phyloP scores from a whole-genome alignment of 2,888 invertebrate genomes.

The Teinopalpus imperialis region DNA sequence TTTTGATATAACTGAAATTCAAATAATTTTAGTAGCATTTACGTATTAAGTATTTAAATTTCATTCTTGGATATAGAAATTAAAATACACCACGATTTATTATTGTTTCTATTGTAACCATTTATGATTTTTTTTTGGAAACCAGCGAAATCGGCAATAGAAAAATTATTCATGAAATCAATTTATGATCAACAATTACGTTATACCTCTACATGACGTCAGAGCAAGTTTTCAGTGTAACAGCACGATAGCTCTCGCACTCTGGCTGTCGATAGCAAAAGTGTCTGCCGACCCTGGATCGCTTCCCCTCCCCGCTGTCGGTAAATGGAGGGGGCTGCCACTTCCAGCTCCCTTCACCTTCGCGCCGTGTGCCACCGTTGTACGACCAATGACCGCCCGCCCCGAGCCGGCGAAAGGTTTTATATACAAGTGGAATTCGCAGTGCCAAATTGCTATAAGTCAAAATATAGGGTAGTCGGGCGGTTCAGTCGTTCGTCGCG shows the following conservation, averaged over 20 bases:
- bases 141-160: too few species aligned
- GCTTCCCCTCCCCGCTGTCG: slow-evolving; percentile 53
- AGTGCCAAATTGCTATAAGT: slow-evolving; percentile 82
- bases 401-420: slow-evolving; percentile 83
- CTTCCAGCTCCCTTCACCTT: slow-evolving; percentile 71
- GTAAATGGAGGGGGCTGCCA: slow-evolving; percentile 65
- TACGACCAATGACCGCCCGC: slow-evolving; percentile 75
- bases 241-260: slow-evolving; percentile 58
- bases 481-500: slow-evolving; percentile 68
- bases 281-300: slow-evolving; percentile 77
- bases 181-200: too few species aligned
- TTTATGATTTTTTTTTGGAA: too few species aligned
- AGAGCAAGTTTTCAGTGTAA: too few species aligned
- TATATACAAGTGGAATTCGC: slow-evolving; percentile 84
- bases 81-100: too few species aligned
- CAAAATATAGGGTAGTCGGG: slow-evolving; percentile 84
- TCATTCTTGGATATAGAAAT: too few species aligned
- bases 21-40: too few species aligned
- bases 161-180: too few species aligned
- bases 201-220: too few species aligned
- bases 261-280: slow-evolving; percentile 72
- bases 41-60: too few species aligned
- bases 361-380: slow-evolving; percentile 37
- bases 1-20: too few species aligned
- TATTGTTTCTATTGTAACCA: too few species aligned